Evolutionary conservation across 2,113 vertebrate genomes (phyloP), one percentile per base, ranked within the genome.

Genomic region (Chionomys nivalis): DNA sequence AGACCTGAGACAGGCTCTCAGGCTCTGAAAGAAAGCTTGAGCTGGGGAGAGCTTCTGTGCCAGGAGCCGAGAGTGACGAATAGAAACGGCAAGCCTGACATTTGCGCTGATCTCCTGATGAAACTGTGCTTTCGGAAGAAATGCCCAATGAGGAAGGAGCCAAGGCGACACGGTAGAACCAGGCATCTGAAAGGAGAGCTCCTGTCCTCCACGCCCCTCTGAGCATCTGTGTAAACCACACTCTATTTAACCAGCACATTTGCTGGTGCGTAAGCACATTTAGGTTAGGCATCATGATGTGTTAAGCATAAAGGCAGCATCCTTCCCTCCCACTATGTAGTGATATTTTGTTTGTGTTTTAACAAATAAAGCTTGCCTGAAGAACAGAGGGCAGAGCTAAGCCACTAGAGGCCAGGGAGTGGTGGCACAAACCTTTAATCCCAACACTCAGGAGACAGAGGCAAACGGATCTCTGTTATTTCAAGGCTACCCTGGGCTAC

Each of bases 51-150:
- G 58, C n/a, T 73, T 66, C 92, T 0, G 31, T 58, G 89, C 89
- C 87, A 87, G 55, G 72, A 0, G 1, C 88, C 49, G 13, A 63
- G 96, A 96, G 63, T 73, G 76, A 90, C 14, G 88, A 92, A 24
- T 66, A 90, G 93, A 77, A 92, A 72, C 76, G 44, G 85, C 76
- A 7, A 33, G n/a, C 93, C 78, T 96, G 95, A 81, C 89, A 86
- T 95, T 90, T 89, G 55, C 88, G 75, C 95, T 93, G 87, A 42
- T 94, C 94, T 83, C 91, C 88, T 42, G 87, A 24, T 39, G 47
- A 94, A 72, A 88, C 3, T 16, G 72, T 5, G 39, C 86, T 86
- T 47, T 52, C 13, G 36, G 78, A 68, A 72, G 72, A 49, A 58
- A 85, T n/a, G 11, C 19, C 8, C 3, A 26, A 52, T 49, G 12